Evolutionary conservation across 1,140 invertebrate species (phyloP).

Genomic region (Drosophila bocqueti): DNA sequence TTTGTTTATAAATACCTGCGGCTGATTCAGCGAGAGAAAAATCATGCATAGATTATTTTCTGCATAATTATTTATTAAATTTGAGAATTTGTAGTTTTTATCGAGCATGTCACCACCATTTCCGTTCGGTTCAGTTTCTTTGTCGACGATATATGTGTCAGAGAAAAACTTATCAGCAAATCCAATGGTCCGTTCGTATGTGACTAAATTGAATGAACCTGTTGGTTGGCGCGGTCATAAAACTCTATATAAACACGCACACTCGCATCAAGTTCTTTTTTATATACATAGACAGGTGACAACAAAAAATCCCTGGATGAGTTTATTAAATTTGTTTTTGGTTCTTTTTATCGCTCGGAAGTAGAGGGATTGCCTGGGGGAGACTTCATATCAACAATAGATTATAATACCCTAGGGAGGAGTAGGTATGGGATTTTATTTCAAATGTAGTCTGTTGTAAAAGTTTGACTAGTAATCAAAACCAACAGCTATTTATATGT

Average conservation of each 20-base stretch:
- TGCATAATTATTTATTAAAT: slow-evolving; percentile 15
- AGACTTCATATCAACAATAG: slow-evolving; percentile 22
- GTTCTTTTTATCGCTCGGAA: slow-evolving; percentile 54
- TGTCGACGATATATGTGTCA: slow-evolving; percentile 59
- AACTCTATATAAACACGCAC: slow-evolving; percentile 32
- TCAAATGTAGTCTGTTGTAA: background rate
- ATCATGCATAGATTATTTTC: slow-evolving; percentile 4
- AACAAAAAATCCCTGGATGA: slow-evolving; percentile 30
- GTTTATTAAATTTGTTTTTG: slow-evolving; percentile 46
- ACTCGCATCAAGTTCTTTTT: slow-evolving; percentile 12
- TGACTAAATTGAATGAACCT: slow-evolving; percentile 77
- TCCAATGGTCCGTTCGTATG: slow-evolving; percentile 34
- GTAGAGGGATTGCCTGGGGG: slow-evolving; percentile 48
- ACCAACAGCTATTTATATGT: background rate
- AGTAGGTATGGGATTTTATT: background rate
- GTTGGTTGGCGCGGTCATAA: slow-evolving; percentile 56
- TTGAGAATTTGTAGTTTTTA: slow-evolving; percentile 25
- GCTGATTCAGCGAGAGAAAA: slow-evolving; percentile 32
- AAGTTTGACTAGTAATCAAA: background rate
- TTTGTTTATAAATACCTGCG: slow-evolving; percentile 26
- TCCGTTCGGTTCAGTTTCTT: slow-evolving; percentile 35
- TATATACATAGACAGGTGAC: slow-evolving; percentile 41
- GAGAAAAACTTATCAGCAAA: slow-evolving; percentile 65
- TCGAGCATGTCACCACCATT: slow-evolving; percentile 26
- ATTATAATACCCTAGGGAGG: slow-evolving; percentile 7